Evolutionary conservation across 92 coral and sea anemone genomes (phyloP).

Genomic region (Actinostola sp.): DNA sequence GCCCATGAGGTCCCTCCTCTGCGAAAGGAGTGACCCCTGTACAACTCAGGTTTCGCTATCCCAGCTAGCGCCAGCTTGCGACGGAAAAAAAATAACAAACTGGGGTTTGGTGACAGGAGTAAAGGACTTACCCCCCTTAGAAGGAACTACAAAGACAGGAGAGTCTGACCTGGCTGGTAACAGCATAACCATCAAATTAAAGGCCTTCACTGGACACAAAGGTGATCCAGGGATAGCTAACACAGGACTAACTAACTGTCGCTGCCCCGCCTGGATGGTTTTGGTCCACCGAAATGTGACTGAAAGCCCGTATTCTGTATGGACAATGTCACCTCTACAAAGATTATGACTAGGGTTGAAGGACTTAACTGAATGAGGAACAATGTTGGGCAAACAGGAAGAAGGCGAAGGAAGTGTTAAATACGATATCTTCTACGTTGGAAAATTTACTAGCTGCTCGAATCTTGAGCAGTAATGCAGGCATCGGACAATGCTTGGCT

Average conservation of each 20-base stretch:
- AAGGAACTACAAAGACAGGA: constrained; percentile 4
- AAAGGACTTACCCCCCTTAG: not conserved
- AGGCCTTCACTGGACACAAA: constrained; percentile 19
- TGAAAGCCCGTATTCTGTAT: not conserved
- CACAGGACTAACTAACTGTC: constrained; percentile 11
- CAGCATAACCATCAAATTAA: constrained; percentile 5
- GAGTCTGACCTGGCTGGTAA: not conserved
- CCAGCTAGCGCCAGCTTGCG: not conserved
- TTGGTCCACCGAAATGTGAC: constrained; percentile 40
- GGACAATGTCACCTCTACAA: constrained; percentile 13
- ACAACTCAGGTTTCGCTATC: not conserved
- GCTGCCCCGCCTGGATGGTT: constrained; percentile 34
- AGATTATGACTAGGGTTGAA: not conserved
- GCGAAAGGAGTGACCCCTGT: constrained; percentile 52
- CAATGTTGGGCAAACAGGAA: constrained; percentile 44
- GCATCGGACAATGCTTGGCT: constrained; percentile 27
- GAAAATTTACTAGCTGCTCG: not conserved
- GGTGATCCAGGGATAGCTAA: constrained; percentile 19
- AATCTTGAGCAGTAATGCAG: not conserved
- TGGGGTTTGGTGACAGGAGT: constrained; percentile 14
- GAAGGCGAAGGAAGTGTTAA: constrained; percentile 36
- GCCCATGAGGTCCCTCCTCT: constrained; percentile 48
- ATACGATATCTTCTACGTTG: not conserved
- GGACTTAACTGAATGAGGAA: constrained; percentile 6
- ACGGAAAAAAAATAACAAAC: constrained; percentile 3